These are phyloP conservation scores for Ceyx erithaca DNA, from an alignment of 2,797 vertebrate genomes.

Conservation along the genomic window DNA sequence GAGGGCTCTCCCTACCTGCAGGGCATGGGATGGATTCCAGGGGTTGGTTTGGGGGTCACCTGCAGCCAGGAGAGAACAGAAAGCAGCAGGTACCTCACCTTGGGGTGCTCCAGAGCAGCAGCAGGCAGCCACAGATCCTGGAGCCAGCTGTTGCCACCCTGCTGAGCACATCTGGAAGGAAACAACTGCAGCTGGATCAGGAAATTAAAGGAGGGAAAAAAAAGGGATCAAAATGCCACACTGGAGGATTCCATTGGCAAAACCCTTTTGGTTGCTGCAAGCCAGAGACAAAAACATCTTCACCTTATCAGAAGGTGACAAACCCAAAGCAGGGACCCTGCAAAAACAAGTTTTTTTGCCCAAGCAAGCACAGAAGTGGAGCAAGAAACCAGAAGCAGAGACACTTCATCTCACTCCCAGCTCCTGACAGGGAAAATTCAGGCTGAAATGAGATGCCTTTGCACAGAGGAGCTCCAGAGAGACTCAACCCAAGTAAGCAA, in stretches of 20 bases:
- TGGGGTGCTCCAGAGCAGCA: background rate
- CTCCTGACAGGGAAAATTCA: background rate
- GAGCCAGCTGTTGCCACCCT: background rate
- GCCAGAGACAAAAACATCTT: constrained; percentile 25
- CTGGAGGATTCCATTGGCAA: background rate
- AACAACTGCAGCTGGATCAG: constrained; percentile 13
- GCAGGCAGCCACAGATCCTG: rapidly evolving
- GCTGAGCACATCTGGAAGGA: constrained; percentile 15
- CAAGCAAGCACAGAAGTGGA: background rate
- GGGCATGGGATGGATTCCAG: rapidly evolving
- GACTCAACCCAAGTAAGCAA: background rate
- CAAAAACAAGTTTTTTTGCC: background rate
- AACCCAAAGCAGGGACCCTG: background rate
- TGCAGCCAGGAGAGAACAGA: background rate
- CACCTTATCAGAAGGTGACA: background rate
- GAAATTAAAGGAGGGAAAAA: background rate
- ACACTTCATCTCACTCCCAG: background rate
- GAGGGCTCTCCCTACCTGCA: background rate
- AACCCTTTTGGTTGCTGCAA: background rate
- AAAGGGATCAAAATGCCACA: background rate
- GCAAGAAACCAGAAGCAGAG: constrained; percentile 22
- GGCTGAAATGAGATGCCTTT: background rate
- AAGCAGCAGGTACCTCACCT: background rate
- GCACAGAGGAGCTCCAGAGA: background rate
- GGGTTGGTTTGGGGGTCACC: background rate